Conservation (phyloP, 2,797 vertebrate species). For the Odontamblyopus lacepedii region DNA sequence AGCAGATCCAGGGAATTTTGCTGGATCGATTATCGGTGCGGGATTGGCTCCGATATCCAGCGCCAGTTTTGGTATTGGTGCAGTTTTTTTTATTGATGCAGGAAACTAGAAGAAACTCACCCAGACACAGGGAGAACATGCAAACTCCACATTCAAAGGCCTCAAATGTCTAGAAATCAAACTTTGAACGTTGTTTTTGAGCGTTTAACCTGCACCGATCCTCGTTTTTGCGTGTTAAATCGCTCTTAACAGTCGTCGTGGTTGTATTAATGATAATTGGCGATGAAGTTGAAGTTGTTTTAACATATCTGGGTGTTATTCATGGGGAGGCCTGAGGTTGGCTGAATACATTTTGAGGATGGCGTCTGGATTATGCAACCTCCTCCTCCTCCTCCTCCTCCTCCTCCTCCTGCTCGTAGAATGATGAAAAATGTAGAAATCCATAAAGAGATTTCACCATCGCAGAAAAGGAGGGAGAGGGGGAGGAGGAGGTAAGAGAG, state of each 20-base stretch:
- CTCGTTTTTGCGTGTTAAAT: background rate
- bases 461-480: slow-evolving; percentile 1
- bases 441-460: slow-evolving; percentile 16
- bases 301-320: background rate
- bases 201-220: background rate
- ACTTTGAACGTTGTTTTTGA: background rate
- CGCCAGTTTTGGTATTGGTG: too few relatives aligned
- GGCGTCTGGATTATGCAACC: slow-evolving; percentile 23
- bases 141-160: too few relatives aligned
- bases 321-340: background rate
- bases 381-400: background rate
- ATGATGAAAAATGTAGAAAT: slow-evolving; percentile 34
- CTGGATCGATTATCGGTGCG: too few relatives aligned
- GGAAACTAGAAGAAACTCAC: too few relatives aligned
- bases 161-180: too few relatives aligned
- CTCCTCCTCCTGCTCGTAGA: slow-evolving; percentile 1
- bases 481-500: too few relatives aligned
- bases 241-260: background rate
- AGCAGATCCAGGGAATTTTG: too few relatives aligned
- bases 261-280: background rate
- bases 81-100: too few relatives aligned
- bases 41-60: too few relatives aligned
- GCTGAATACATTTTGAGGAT: slow-evolving; percentile 19
- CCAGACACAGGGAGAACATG: too few relatives aligned
- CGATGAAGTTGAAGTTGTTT: background rate